Conservation (phyloP, 2,888 invertebrate species). For the Drosophila merina region DNA sequence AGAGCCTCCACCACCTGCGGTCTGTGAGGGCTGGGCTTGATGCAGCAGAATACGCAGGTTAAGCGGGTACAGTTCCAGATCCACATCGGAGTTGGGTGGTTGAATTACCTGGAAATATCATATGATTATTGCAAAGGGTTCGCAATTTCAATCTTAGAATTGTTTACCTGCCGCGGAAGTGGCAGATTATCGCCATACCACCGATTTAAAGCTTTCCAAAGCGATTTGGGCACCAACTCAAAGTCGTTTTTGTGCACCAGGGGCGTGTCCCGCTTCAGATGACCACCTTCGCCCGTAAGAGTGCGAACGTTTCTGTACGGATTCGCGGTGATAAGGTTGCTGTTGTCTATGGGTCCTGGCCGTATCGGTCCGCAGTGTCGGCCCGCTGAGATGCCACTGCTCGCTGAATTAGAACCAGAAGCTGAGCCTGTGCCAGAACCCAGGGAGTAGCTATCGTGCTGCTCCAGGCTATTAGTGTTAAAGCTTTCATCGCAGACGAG, state of each 20-base stretch:
- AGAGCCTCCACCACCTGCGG: constrained; percentile 42
- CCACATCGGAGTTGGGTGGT: constrained; percentile 88
- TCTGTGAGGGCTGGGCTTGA: constrained; percentile 72
- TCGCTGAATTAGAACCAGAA: constrained; percentile 84
- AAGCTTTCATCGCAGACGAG: constrained; percentile 89
- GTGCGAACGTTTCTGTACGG: constrained; percentile 89
- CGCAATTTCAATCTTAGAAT: background rate
- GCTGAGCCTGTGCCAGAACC: constrained; percentile 85
- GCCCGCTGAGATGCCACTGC: constrained; percentile 88
- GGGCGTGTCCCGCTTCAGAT: constrained; percentile 89
- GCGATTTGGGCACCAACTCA: constrained; percentile 92
- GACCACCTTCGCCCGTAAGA: constrained; percentile 94
- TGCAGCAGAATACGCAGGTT: constrained; percentile 91
- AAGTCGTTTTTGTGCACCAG: constrained; percentile 93
- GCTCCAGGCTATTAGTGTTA: constrained; percentile 87
- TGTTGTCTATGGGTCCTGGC: constrained; percentile 92
- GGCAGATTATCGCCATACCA: constrained; percentile 93
- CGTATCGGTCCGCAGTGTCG: constrained; percentile 83
- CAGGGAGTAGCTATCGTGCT: constrained; percentile 85
- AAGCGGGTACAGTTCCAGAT: constrained; percentile 93
- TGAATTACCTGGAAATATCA: constrained; percentile 86
- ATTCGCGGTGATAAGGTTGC: constrained; percentile 87
- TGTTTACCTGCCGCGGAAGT: constrained; percentile 88
- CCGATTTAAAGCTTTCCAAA: constrained; percentile 93
- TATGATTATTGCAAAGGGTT: too few species aligned